phyloP scores from a whole-genome alignment of 2,113 vertebrate genomes.

The Zosterops lateralis region DNA sequence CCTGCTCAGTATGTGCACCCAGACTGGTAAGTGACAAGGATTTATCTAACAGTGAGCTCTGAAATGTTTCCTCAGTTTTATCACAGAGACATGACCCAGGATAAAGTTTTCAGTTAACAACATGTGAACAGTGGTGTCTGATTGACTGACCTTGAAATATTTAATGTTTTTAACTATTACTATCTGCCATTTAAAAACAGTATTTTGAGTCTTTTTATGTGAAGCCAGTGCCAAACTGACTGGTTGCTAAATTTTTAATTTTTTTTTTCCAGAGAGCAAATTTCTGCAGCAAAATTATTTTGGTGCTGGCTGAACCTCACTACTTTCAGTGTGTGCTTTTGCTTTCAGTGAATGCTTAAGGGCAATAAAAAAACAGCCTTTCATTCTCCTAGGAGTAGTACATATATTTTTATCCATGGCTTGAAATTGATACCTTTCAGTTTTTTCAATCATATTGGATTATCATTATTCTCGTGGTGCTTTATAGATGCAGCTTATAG shows the following conservation, averaged over 20 bases:
- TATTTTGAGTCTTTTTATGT: not conserved
- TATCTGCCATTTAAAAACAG: not conserved
- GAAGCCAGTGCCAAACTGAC: not conserved
- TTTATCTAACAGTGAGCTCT: not conserved
- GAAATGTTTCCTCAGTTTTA: not conserved
- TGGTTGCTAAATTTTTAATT: not conserved
- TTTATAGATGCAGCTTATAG: not conserved
- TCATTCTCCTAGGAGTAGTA: not conserved
- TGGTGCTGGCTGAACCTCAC: not conserved
- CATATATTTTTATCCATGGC: not conserved
- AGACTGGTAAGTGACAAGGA: constrained; percentile 83
- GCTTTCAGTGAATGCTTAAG: not conserved
- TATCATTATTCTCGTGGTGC: accelerated
- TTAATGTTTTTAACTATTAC: not conserved
- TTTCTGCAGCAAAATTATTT: not conserved
- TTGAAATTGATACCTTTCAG: not conserved
- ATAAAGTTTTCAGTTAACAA: not conserved
- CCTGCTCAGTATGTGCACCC: constrained; percentile 89
- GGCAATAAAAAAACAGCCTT: not conserved
- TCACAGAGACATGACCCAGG: not conserved
- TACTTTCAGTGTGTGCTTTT: not conserved
- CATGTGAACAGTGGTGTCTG: not conserved
- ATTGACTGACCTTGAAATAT: not conserved
- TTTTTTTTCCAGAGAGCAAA: not conserved
- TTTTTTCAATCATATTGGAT: not conserved